Conservation (phyloP, 2,888 invertebrate species). For the Ennomos fuscantarius region DNA sequence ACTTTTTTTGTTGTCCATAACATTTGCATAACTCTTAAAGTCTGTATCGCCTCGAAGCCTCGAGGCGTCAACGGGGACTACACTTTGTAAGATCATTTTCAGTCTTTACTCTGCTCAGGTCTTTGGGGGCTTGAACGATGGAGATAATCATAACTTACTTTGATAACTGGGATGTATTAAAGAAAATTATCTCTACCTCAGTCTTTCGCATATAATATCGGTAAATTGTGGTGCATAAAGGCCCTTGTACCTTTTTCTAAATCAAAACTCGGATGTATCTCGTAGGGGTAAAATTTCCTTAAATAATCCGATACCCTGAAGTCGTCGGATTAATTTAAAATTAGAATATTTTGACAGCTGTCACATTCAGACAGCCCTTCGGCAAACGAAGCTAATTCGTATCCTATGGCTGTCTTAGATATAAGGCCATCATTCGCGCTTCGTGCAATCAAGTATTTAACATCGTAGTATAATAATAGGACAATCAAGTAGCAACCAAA, state of each 20-base stretch:
- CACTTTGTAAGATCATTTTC: conserved; percentile 84
- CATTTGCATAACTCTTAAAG: conserved; percentile 83
- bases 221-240: conserved; percentile 5
- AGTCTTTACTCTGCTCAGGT: conserved; percentile 68
- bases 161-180: conserved; percentile 42
- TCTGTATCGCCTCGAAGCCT: conserved; percentile 73
- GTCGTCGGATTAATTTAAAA: conserved; percentile 52
- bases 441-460: background rate
- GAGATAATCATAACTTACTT: conserved; percentile 69
- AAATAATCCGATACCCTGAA: conserved; percentile 37
- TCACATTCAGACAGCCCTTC: conserved; percentile 73
- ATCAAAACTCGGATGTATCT: conserved; percentile 14
- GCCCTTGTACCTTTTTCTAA: conserved; percentile 11
- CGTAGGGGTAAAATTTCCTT: conserved; percentile 33
- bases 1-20: conserved; percentile 85
- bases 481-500: too few species aligned
- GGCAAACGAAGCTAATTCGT: conserved; percentile 78
- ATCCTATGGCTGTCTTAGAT: conserved; percentile 53
- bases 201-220: conserved; percentile 3
- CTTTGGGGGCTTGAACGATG: conserved; percentile 66
- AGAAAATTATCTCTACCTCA: conserved; percentile 17
- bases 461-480: conserved; percentile 5
- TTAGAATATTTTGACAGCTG: conserved; percentile 79
- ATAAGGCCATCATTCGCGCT: conserved; percentile 54
- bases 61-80: conserved; percentile 71